A percentile compares a stretch with the other conserved stretches of the same genome.
These are phyloP conservation scores for Xylota sylvarum DNA, from an alignment of 2,888 invertebrate species.

Conservation along the genomic window DNA sequence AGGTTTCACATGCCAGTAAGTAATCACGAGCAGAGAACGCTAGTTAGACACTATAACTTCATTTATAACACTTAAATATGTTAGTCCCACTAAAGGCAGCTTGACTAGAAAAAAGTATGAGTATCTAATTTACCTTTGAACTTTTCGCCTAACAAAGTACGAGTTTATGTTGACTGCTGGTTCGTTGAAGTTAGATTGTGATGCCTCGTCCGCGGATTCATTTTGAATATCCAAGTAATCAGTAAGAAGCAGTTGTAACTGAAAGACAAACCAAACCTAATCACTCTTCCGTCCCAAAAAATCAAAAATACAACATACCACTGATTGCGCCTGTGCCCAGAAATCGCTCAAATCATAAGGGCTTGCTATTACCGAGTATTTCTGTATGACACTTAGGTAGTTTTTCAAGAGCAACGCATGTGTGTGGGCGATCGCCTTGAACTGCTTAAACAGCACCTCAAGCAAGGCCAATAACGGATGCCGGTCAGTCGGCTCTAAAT, in stretches of 20 bases:
- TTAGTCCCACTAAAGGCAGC: neutral
- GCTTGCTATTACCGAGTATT: slow-evolving; percentile 85
- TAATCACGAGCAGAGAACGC: too few relatives aligned
- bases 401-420: slow-evolving; percentile 89
- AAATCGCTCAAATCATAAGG: slow-evolving; percentile 91
- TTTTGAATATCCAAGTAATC: slow-evolving; percentile 96
- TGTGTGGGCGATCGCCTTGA: slow-evolving; percentile 92
- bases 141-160: slow-evolving; percentile 84
- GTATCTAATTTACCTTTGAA: slow-evolving; percentile 80
- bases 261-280: slow-evolving; percentile 79
- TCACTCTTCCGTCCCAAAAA: neutral
- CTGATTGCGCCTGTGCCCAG: slow-evolving; percentile 95
- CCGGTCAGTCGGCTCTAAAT: slow-evolving; percentile 82
- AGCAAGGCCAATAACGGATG: slow-evolving; percentile 87
- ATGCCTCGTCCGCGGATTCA: slow-evolving; percentile 87
- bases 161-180: slow-evolving; percentile 86
- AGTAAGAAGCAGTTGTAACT: slow-evolving; percentile 93
- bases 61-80: too few relatives aligned
- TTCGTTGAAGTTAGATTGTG: slow-evolving; percentile 84
- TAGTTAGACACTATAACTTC: too few relatives aligned
- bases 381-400: slow-evolving; percentile 87
- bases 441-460: slow-evolving; percentile 92
- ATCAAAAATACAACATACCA: slow-evolving; percentile 87
- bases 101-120: neutral
- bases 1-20: too few relatives aligned